Conservation (phyloP, 1,140 invertebrate genomes). For the Halotydeus destructor region DNA sequence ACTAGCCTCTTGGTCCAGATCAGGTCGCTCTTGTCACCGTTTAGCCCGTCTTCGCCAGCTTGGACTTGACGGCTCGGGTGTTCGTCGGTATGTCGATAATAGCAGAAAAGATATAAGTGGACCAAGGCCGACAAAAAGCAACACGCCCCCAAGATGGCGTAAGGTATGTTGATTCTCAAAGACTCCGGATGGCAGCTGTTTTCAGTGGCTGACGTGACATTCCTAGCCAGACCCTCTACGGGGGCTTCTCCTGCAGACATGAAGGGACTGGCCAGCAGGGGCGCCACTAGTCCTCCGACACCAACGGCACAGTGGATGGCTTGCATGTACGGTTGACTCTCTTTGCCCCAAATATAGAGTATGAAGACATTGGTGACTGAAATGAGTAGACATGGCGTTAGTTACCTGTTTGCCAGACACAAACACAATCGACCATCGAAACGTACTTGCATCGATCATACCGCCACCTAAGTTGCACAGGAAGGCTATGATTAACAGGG, state of each 20-base stretch:
- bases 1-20: too few relatives aligned
- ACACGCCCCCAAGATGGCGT: not conserved
- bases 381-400: too few relatives aligned
- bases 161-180: not conserved
- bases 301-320: conserved; percentile 32
- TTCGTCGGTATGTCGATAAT: not conserved
- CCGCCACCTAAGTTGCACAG: conserved; percentile 23
- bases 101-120: not conserved
- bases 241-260: conserved; percentile 16
- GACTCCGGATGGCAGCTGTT: too few relatives aligned
- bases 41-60: not conserved
- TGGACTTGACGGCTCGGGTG: not conserved
- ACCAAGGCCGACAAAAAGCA: not conserved
- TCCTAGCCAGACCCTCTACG: not conserved
- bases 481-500: not conserved
- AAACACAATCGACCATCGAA: too few relatives aligned
- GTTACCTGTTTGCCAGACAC: too few relatives aligned
- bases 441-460: not conserved
- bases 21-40: too few relatives aligned
- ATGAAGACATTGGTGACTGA: conserved; percentile 27
- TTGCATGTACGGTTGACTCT: conserved; percentile 31
- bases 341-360: conserved; percentile 29
- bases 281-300: conserved; percentile 30
- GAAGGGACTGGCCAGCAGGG: conserved; percentile 28
- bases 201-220: too few relatives aligned